Evolutionary conservation across 2,113 vertebrate species (phyloP).

Genomic region (Macquaria australasica): DNA sequence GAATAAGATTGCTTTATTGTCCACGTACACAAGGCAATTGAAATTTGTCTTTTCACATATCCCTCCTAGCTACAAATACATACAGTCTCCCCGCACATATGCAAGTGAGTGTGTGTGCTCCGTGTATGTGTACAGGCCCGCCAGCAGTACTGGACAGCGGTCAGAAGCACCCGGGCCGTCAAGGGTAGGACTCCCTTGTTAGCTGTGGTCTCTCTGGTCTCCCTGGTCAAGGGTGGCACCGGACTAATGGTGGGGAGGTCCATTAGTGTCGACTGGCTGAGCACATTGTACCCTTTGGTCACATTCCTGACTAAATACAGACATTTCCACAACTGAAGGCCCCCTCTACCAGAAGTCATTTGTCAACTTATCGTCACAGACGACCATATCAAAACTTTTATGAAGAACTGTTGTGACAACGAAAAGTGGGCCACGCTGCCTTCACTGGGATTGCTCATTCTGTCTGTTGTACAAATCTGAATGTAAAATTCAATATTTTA

Average conservation of each 20-base stretch:
- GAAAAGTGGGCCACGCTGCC: conserved; percentile 10
- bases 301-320: conserved; percentile 82
- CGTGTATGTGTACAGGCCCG: conserved; percentile 29
- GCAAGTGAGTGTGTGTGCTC: conserved; percentile 29
- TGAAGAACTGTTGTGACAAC: conserved; percentile 31
- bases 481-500: background rate
- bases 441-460: background rate
- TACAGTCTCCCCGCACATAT: too few species aligned
- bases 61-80: too few species aligned
- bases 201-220: conserved; percentile 59
- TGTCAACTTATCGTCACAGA: conserved; percentile 61
- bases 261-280: conserved; percentile 81
- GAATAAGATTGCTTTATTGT: too few species aligned
- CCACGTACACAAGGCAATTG: too few species aligned
- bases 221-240: conserved; percentile 75
- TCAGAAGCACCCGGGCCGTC: conserved; percentile 39
- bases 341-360: conserved; percentile 70
- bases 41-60: too few species aligned
- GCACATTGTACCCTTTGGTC: conserved; percentile 81
- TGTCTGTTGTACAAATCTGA: background rate
- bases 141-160: conserved; percentile 30
- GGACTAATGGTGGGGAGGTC: conserved; percentile 78
- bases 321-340: conserved; percentile 73
- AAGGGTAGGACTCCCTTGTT: conserved; percentile 64
- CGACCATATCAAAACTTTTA: conserved; percentile 54